Evolutionary conservation across 2,888 invertebrate genomes (phyloP), one percentile per base, ranked within the genome.

Genomic region (Arenicola marina): DNA sequence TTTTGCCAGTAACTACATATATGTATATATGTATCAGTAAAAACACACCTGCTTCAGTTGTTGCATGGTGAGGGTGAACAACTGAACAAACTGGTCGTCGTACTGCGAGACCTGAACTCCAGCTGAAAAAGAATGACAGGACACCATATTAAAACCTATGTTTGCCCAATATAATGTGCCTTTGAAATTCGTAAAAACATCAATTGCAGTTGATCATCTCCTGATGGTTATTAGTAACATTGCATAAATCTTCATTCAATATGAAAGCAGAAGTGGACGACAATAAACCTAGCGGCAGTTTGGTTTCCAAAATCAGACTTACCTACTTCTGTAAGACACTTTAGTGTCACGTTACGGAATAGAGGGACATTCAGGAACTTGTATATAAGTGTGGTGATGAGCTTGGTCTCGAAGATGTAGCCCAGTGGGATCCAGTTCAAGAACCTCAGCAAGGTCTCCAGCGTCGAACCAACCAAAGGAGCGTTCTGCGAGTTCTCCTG

Each of bases 371-470:
- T 93, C 69, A 99, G 87, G 86, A 99, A 99, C 89, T 96, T 98
- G 83, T 90, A 92, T 78, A 95, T 92, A 60, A 99, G 87, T 59
- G 95, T 95, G 76, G 90, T 91, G 76, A 98, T 95, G 61, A 99
- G 87, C 83, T 95, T 93, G 73, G 99, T 99, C 87, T 99, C 98
- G 87, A 99, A 99, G 82, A 99, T 98, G 84, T 99, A 99, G 15
- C 99, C 99, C 67, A 99, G 87, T n/a, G 99, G 99, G 79, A 99
- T 98, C 99, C 99, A 99, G 83, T 97, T 98, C 46, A 99, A 87
- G 87, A 99, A 99, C 82, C 95, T 89, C 73, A 99, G 86, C 61
- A 99, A 87, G 2, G 99, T 99, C 82, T 98, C 95, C 70, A 99
- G 87, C 0, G 98, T 99, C 2, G 95, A 92, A 77, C 93, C 93